Base-by-base conservation (phyloP, 2,797 vertebrate species). In the Emys orbicularis region DNA sequence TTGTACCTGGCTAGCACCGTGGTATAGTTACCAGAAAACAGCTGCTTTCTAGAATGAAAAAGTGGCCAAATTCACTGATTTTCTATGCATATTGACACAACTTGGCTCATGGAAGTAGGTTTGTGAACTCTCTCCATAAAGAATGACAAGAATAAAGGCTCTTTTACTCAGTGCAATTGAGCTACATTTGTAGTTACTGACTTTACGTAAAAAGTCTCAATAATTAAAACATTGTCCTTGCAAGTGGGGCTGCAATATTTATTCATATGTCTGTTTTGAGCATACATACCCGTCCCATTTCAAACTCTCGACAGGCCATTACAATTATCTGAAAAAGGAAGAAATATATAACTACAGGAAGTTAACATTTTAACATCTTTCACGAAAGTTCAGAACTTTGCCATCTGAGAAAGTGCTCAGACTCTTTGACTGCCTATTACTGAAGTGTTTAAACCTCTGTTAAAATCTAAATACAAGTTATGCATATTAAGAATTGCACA, bases 251-350 rank as follows among this genome's bases (percentile, higher is more conserved):
- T 77, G 41, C 23, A 88, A 13, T 9, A 23, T 27, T 85, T 2
- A 19, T 84, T 44, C 50, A 81, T 9, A 57, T 89, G 81, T 72
- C 37, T 10, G 11, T 19, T 79, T 88, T 54, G 87, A 54, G 25
- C n/a, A 91, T 94, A 97, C 99, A 97, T 99, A 99, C 99, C 99
- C 99, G 98, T 98, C 99, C 99, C 99, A 99, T 99, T 98, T 99
- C 99, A 97, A 99, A 99, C 98, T 99, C 99, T 96, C 99, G 99
- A 98, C 99, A 99, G 59, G 99, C 99, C 99, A 99, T 99, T 80
- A 99, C 99, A 95, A 99, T 99, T 96, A 99, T 99, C 99, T 99
- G 97, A 86, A 97, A 96, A 94, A 49, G 86, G 49, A 92, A 81
- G 79, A 84, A 72, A 72, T 37, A 72, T 5, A 86, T 57, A 90